Evolutionary conservation across 2,888 invertebrate genomes (phyloP).

Genomic region (Hetaerina titia): DNA sequence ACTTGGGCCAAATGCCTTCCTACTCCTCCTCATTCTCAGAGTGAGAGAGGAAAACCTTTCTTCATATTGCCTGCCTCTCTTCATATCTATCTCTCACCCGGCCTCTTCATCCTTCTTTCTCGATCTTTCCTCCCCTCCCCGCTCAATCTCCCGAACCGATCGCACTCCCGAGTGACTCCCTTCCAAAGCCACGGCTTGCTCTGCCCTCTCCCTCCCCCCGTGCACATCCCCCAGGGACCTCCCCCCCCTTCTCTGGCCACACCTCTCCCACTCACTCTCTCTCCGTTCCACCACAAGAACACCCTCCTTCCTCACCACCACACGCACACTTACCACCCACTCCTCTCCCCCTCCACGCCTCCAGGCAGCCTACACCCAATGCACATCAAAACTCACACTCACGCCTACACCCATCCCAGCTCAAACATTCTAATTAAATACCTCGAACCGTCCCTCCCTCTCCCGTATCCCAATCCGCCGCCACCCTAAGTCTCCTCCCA

Average conservation of each 20-base stretch:
- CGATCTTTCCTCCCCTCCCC: not conserved
- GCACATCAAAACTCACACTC: constrained; percentile 33
- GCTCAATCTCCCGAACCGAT: constrained; percentile 21
- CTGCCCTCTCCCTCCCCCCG: not conserved
- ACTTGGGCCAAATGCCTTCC: not conserved
- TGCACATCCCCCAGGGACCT: not conserved
- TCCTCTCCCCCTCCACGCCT: not conserved
- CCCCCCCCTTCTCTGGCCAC: not conserved
- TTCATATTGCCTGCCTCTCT: not conserved
- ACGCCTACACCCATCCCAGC: constrained; percentile 58
- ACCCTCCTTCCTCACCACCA: no score
- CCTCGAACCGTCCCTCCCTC: constrained; percentile 1
- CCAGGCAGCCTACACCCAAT: constrained; percentile 21
- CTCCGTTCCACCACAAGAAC: not conserved
- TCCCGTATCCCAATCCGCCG: not conserved
- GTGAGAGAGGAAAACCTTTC: not conserved
- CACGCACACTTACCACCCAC: no score
- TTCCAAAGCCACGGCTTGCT: not conserved
- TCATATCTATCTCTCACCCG: constrained; percentile 19
- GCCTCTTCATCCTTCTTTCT: not conserved
- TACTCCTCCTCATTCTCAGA: not conserved
- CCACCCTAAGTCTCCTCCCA: not conserved
- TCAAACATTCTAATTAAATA: constrained; percentile 65
- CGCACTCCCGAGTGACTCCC: not conserved
- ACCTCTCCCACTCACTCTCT: not conserved